A percentile compares a stretch with the other conserved stretches of the same genome.
Conservation (phyloP, 2,888 invertebrate genomes). For the Thysanoteuthis rhombus region DNA sequence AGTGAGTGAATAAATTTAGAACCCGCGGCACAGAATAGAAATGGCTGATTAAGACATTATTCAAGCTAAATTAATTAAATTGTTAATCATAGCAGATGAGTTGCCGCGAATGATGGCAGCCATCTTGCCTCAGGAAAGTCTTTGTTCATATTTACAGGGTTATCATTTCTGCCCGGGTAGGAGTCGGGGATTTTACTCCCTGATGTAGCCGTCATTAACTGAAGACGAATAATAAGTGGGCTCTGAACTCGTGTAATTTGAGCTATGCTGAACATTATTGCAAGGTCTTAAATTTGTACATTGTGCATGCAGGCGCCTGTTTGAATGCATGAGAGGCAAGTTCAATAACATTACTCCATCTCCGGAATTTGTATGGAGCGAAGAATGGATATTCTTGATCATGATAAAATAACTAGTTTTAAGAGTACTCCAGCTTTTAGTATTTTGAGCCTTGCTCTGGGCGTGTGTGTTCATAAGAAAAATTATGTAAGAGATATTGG, state of each 20-base stretch:
- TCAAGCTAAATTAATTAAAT: constrained; percentile 12
- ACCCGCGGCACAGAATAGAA: background rate
- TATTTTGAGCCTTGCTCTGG: no score
- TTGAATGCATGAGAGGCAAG: background rate
- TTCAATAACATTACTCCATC: no score
- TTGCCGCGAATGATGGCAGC: background rate
- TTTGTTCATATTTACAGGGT: background rate
- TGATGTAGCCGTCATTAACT: background rate
- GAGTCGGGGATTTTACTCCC: background rate
- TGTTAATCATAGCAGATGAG: background rate
- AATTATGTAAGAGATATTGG: no score
- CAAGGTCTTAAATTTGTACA: background rate
- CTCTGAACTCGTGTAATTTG: background rate
- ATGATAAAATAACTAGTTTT: no score
- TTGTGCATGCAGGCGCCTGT: background rate
- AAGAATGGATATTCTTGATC: no score
- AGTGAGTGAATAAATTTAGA: background rate
- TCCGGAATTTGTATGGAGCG: no score
- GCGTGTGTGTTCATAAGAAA: no score
- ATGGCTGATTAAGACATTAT: background rate
- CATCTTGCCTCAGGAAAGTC: background rate
- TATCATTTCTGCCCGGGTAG: background rate
- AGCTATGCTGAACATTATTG: background rate
- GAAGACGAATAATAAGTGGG: background rate
- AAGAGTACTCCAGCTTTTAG: no score